Evolutionary conservation across 2,888 invertebrate species (phyloP), one percentile per base, ranked within the genome.

Genomic region (Macropis europaea): DNA sequence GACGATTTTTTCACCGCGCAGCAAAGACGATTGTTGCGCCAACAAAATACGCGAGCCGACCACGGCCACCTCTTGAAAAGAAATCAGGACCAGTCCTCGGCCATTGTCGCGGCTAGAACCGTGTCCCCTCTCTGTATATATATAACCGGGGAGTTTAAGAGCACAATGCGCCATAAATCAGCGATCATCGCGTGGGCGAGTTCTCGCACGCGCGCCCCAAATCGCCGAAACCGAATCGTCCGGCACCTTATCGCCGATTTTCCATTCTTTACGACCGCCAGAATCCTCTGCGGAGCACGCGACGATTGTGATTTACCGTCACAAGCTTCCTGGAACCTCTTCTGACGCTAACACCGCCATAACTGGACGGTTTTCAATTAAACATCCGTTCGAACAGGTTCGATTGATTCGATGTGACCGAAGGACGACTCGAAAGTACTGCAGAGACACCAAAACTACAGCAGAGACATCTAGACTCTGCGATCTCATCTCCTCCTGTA

Each of bases 121-220:
- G 38, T 36, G 53, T 50, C 66, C n/a, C n/a, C n/a, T n/a, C n/a
- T n/a, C 2, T 9, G 43, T 66, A 26, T 68, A 76, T 72, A 78
- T 80, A 79, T 78, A 77, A 77, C 71, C 76, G 68, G 63, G 76
- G 76, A 66, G 76, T 80, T 84, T 79, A 64, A 64, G 76, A 63
- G 75, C 69, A 84, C 83, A 83, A 83, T 83, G 80, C 72, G n/a
- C 72, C 77, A 78, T 83, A 82, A 84, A 82, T 84, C 84, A 83
- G 73, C 73, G 79, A 83, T 79, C 76, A 81, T 82, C 73, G 74
- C 70, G 75, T 70, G 66, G 72, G 73, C 64, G 64, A 3, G 45
- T 45, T 24, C 34, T 34, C 43, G 71, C 72, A 47, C 61, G 57
- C 71, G 60, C 60, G 66, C 54, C 56, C 59, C 48, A 52, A 67